Conservation (phyloP, 2,888 invertebrate species). For the Nephrocerus scutellatus region DNA sequence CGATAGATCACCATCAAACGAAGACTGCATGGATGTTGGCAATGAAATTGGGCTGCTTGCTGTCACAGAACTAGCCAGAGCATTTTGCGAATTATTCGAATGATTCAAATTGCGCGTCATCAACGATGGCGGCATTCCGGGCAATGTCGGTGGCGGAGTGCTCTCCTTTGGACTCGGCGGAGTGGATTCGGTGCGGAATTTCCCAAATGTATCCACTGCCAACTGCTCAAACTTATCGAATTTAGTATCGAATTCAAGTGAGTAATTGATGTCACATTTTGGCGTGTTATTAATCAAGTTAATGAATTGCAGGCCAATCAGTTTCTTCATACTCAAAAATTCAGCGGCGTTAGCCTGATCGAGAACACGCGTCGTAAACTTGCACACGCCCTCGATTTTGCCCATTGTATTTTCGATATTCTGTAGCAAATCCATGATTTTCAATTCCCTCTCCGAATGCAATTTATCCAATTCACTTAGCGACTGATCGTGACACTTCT, state of each 20-base stretch:
- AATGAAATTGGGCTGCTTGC: conserved; percentile 64
- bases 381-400: conserved; percentile 78
- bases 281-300: conserved; percentile 73
- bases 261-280: conserved; percentile 72
- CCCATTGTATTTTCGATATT: conserved; percentile 76
- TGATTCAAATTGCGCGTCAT: conserved; percentile 29
- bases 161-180: conserved; percentile 49
- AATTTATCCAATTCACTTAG: conserved; percentile 65
- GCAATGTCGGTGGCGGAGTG: conserved; percentile 48
- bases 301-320: conserved; percentile 69
- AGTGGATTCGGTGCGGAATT: conserved; percentile 59
- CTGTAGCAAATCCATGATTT: conserved; percentile 82
- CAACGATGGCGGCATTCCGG: conserved; percentile 50
- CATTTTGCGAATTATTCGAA: conserved; percentile 35
- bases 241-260: conserved; percentile 75
- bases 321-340: conserved; percentile 73
- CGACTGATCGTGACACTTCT: conserved; percentile 70
- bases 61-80: conserved; percentile 42
- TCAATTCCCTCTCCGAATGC: conserved; percentile 78
- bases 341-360: conserved; percentile 80
- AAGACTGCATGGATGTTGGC: conserved; percentile 64
- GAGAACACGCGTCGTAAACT: conserved; percentile 73
- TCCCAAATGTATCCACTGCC: conserved; percentile 65
- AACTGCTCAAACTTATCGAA: conserved; percentile 69
- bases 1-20: conserved; percentile 68